Conservation (phyloP, 1,140 invertebrate genomes). For the Eueides isabella region DNA sequence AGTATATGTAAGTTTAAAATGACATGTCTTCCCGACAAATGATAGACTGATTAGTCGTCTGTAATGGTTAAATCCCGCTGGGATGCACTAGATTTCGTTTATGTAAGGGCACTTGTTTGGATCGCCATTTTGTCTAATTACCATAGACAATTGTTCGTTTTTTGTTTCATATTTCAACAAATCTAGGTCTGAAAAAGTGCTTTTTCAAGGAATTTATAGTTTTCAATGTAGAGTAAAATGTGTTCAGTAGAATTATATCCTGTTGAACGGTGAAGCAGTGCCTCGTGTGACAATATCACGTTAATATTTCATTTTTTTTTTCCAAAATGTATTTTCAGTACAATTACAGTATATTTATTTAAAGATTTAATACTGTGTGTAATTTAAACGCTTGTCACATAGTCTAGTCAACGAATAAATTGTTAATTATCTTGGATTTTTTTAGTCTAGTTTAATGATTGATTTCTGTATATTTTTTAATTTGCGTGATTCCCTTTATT, state of each 20-base stretch:
- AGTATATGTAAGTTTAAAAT: conserved; percentile 65
- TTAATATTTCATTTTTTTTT: conserved; percentile 17
- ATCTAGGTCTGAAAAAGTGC: conserved; percentile 65
- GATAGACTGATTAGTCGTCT: conserved; percentile 68
- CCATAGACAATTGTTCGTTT: background rate
- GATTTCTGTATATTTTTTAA: conserved; percentile 37
- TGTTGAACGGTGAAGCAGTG: conserved; percentile 41
- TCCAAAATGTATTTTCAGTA: conserved; percentile 13
- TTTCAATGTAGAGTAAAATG: conserved; percentile 43
- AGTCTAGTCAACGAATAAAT: conserved; percentile 40
- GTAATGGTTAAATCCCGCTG: conserved; percentile 67
- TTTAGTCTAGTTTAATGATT: conserved; percentile 31
- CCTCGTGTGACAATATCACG: conserved; percentile 45
- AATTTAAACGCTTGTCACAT: conserved; percentile 39
- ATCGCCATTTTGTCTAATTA: conserved; percentile 33
- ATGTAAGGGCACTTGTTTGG: conserved; percentile 73
- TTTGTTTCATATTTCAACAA: conserved; percentile 27
- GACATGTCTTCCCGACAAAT: conserved; percentile 69
- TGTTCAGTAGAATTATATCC: conserved; percentile 37
- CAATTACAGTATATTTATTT: background rate
- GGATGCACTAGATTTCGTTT: conserved; percentile 76
- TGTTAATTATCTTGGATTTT: conserved; percentile 32
- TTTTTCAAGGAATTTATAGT: conserved; percentile 49
- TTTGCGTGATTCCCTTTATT: conserved; percentile 38
- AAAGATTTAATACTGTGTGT: conserved; percentile 25